phyloP scores from a whole-genome alignment of 1,140 invertebrate genomes.

The Luehdorfia chinensis region DNA sequence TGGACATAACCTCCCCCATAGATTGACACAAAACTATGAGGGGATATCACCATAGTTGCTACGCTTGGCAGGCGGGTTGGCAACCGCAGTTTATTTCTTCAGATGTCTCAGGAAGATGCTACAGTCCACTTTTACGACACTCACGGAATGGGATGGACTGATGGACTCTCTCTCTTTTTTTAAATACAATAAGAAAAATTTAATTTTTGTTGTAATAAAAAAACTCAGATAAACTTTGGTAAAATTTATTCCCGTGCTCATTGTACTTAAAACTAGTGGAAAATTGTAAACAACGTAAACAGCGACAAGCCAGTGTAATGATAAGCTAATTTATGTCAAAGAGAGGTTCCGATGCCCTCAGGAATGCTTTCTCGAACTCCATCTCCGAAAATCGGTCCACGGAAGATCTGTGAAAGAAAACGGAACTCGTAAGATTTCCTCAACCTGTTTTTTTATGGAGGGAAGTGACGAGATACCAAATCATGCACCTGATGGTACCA shows the following conservation, averaged over 20 bases:
- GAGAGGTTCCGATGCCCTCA: slow-evolving; percentile 83
- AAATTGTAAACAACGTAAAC: slow-evolving; percentile 9
- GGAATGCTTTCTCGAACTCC: slow-evolving; percentile 86
- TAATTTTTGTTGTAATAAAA: slow-evolving; percentile 30
- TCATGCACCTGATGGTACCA: not conserved
- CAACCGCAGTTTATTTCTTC: too few relatives aligned
- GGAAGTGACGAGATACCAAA: not conserved
- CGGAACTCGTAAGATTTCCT: not conserved
- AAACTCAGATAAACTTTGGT: slow-evolving; percentile 40
- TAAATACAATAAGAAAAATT: slow-evolving; percentile 33
- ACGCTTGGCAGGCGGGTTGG: too few relatives aligned
- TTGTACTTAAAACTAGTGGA: slow-evolving; percentile 27
- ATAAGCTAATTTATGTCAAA: slow-evolving; percentile 67
- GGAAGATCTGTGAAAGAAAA: slow-evolving; percentile 80
- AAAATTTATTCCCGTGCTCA: slow-evolving; percentile 34
- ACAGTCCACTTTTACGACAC: too few relatives aligned
- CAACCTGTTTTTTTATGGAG: not conserved
- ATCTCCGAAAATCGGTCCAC: slow-evolving; percentile 87
- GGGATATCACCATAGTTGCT: too few relatives aligned
- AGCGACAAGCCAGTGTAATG: not conserved
- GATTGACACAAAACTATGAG: too few relatives aligned
- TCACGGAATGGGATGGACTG: too few relatives aligned
- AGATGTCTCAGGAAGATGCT: too few relatives aligned
- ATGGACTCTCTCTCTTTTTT: slow-evolving; percentile 32
- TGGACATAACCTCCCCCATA: too few relatives aligned